phyloP scores from a whole-genome alignment of 2,888 invertebrate species.

The Imbricaverruca yamaguchii region DNA sequence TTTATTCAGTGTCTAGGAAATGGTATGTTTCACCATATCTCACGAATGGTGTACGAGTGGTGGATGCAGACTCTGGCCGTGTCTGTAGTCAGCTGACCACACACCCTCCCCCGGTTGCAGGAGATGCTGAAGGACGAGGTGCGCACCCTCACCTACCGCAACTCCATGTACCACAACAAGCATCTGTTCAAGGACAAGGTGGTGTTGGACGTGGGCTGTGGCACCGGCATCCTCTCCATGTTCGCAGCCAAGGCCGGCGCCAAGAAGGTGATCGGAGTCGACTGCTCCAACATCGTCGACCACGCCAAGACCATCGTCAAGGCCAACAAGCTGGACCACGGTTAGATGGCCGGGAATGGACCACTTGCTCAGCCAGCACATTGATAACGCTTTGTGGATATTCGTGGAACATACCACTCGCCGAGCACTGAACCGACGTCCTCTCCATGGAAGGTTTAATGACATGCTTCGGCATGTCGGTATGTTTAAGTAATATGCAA shows the following conservation, averaged over 20 bases:
- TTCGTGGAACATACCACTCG: too few relatives aligned
- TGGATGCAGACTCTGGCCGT: too few relatives aligned
- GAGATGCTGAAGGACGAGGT: constrained; percentile 99
- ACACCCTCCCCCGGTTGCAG: constrained; percentile 36
- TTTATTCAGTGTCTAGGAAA: too few relatives aligned
- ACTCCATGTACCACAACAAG: constrained; percentile 99
- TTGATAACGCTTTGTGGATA: too few relatives aligned
- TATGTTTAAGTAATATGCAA: too few relatives aligned
- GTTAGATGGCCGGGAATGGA: constrained; percentile 19
- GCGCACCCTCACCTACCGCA: constrained; percentile 92
- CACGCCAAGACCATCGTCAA: constrained; percentile 93
- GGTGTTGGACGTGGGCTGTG: constrained; percentile 97
- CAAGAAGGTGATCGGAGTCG: constrained; percentile 87
- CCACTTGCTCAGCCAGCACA: too few relatives aligned
- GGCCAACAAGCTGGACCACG: constrained; percentile 33
- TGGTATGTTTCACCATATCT: too few relatives aligned
- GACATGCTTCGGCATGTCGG: too few relatives aligned
- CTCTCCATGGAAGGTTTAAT: too few relatives aligned
- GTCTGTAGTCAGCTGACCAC: too few relatives aligned
- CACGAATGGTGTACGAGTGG: too few relatives aligned
- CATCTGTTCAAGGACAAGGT: constrained; percentile 71
- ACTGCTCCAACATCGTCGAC: constrained; percentile 97
- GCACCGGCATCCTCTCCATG: constrained; percentile 98
- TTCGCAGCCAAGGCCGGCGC: constrained; percentile 99
- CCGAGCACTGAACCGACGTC: too few relatives aligned